These are phyloP conservation scores for Ginglymostoma cirratum DNA, from an alignment of 2,113 vertebrate genomes.

Conservation along the genomic window DNA sequence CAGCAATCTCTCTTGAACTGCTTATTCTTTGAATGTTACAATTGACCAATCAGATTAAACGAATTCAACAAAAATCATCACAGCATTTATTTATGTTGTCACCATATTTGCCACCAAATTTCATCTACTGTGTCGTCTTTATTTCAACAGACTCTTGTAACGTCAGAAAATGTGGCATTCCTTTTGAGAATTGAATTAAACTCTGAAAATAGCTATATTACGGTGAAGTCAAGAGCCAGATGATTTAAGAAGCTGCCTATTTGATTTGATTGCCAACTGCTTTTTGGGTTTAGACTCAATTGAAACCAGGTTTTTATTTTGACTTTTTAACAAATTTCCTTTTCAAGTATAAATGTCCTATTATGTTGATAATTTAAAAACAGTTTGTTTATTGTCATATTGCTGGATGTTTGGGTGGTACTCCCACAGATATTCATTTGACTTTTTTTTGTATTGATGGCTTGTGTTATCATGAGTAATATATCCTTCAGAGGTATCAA, in stretches of 20 bases:
- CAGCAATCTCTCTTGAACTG: too few species aligned
- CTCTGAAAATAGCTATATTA: not conserved
- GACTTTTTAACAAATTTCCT: not conserved
- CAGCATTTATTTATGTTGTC: not conserved
- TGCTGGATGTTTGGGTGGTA: not conserved
- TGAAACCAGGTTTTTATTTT: not conserved
- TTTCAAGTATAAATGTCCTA: not conserved
- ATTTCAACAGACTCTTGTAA: not conserved
- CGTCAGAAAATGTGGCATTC: not conserved
- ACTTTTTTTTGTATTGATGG: not conserved
- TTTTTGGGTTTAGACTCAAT: too few species aligned
- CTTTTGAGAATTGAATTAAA: not conserved
- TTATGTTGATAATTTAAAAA: not conserved
- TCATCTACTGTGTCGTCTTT: not conserved
- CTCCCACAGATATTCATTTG: not conserved
- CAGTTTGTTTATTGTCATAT: not conserved
- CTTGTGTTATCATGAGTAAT: slow-evolving; percentile 10
- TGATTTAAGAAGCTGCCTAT: not conserved
- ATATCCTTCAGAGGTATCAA: not conserved
- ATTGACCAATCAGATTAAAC: too few species aligned
- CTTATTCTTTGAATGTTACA: too few species aligned
- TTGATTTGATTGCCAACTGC: not conserved
- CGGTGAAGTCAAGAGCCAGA: slow-evolving; percentile 10
- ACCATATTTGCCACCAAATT: not conserved
- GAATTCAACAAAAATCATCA: too few species aligned